Base-by-base conservation (phyloP, 2,113 vertebrate genomes). In the Theristicus caerulescens region DNA sequence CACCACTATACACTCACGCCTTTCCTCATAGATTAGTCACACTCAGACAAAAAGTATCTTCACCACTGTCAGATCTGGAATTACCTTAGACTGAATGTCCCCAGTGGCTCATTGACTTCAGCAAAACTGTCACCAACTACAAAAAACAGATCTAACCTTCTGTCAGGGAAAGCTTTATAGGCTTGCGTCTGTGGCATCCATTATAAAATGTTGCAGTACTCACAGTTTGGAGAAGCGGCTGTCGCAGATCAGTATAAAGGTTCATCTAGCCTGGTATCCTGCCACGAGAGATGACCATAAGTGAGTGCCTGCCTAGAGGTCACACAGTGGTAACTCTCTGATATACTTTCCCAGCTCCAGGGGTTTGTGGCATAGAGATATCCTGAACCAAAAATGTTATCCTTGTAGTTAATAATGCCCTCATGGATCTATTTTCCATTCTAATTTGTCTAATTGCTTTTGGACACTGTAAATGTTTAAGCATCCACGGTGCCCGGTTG, bases 401-500 rank as follows among this genome's bases (percentile, higher is more conserved):
- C 31, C 40, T 72, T 89, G 36, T 69, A 62, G 49, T 80, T 93
- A 93, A 91, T 66, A 84, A 73, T 4, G 29, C 21, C 42, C 57
- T 82, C 51, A 5, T n/a, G 73, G 55, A 81, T 82, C 73, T 77
- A 9, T 79, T 65, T 91, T 74, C 47, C 44, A 38, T 85, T 84
- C 90, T 87, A 66, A 93, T 79, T 93, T 78, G n/a, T 89, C 61
- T 89, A 89, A 89, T 71, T 71, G 55, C 32, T 81, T 86, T 86
- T 82, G 2, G 4, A 88, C 38, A 34, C 46, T 71, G 93, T 49
- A 94, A 94, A 86, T 66, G n/a, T 86, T 96, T 86, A 92, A 83
- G 69, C 51, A 67, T 47, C 49, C 31, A 8, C 62, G 52, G 52
- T 10, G 3, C 24, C 67, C 46, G 42, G 47, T 66, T 78, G 76